phyloP scores from a whole-genome alignment of 2,797 vertebrate genomes.

The Chaenodraco wilsoni region DNA sequence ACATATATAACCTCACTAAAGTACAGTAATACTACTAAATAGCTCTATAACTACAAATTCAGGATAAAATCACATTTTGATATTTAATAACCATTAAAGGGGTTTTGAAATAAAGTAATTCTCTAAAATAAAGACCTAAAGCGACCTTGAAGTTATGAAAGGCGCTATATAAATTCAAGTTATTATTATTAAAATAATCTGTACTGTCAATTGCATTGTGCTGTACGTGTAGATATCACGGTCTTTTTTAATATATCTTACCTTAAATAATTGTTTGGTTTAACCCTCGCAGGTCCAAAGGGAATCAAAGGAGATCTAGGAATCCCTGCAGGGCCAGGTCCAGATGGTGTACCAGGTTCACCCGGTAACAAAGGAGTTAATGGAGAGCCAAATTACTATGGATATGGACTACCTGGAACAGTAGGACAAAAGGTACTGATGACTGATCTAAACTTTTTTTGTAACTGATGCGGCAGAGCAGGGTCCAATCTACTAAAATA shows the following conservation, averaged over 20 bases:
- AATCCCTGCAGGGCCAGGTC: slow-evolving; percentile 56
- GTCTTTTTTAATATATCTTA: background rate
- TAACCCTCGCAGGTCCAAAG: slow-evolving; percentile 51
- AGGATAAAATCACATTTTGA: background rate
- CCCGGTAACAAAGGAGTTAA: slow-evolving; percentile 64
- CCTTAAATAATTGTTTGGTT: background rate
- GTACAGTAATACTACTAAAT: background rate
- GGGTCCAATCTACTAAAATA: background rate
- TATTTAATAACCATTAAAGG: background rate
- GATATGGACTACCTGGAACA: slow-evolving; percentile 59
- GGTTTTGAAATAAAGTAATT: background rate
- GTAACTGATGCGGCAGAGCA: background rate
- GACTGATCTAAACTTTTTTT: background rate
- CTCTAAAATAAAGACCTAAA: background rate
- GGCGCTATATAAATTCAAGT: too few relatives aligned
- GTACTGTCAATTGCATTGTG: too few relatives aligned
- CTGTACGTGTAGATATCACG: background rate
- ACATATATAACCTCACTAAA: background rate
- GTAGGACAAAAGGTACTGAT: slow-evolving; percentile 70
- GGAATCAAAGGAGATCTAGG: slow-evolving; percentile 74
- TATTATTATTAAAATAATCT: background rate
- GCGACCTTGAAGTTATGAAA: too few relatives aligned
- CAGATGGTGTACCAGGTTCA: slow-evolving; percentile 57
- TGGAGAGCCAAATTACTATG: slow-evolving; percentile 57
- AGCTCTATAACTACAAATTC: background rate